phyloP scores from a whole-genome alignment of 2,113 vertebrate genomes.

The Xenopus laevis region DNA sequence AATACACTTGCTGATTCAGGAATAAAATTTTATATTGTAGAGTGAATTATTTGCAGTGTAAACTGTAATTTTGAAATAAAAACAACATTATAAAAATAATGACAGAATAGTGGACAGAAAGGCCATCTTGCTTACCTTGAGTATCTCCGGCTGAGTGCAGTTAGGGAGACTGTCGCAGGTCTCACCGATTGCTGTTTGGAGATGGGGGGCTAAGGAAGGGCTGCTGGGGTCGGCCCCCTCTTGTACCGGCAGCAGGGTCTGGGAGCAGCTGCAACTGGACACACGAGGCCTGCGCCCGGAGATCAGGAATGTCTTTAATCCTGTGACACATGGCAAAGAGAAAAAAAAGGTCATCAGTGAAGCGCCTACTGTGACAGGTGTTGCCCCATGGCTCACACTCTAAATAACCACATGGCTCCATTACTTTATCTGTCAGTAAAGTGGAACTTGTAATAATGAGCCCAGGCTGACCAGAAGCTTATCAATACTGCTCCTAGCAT shows the following conservation, averaged over 20 bases:
- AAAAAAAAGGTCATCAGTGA: not conserved
- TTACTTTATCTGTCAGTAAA: too few relatives aligned
- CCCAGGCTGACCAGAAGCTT: too few relatives aligned
- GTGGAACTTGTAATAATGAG: not conserved
- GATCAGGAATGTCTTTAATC: constrained; percentile 91
- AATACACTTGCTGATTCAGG: too few relatives aligned
- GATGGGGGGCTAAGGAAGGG: constrained; percentile 53
- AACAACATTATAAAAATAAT: too few relatives aligned
- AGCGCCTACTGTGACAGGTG: not conserved
- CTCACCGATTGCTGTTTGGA: constrained; percentile 49
- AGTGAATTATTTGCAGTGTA: too few relatives aligned
- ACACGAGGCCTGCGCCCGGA: constrained; percentile 78
- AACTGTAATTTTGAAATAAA: too few relatives aligned
- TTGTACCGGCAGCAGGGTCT: constrained; percentile 60
- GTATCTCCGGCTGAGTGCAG: constrained; percentile 57
- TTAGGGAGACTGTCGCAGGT: constrained; percentile 64
- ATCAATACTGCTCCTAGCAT: too few relatives aligned
- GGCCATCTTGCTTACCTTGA: constrained; percentile 60
- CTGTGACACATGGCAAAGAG: constrained; percentile 57
- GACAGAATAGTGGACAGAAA: too few relatives aligned
- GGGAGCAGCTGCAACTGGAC: constrained; percentile 77
- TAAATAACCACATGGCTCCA: too few relatives aligned
- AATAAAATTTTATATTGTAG: too few relatives aligned
- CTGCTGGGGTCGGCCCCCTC: constrained; percentile 61
- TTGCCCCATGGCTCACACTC: not conserved